phyloP scores from a whole-genome alignment of 2,113 vertebrate species.

The Suricata suricatta region DNA sequence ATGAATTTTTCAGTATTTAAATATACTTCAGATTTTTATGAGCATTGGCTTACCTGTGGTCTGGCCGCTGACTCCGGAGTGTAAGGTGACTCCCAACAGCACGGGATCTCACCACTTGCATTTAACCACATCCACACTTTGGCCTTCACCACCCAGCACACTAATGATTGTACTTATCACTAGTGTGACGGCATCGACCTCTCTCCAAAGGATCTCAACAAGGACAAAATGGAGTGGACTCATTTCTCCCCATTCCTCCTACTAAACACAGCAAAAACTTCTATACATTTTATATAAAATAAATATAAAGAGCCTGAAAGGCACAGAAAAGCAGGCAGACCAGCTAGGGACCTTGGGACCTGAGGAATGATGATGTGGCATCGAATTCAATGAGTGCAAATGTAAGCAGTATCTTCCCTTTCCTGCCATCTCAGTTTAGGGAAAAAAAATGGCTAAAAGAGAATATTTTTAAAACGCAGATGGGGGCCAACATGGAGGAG shows the following conservation, averaged over 20 bases:
- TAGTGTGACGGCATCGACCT: too few species aligned
- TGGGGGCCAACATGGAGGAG: neutral
- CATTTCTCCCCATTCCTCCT: neutral
- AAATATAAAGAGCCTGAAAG: neutral
- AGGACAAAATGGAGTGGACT: neutral
- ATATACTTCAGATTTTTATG: too few species aligned
- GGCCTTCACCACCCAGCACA: too few species aligned
- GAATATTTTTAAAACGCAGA: neutral
- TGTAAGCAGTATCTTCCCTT: neutral
- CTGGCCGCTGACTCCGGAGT: too few species aligned
- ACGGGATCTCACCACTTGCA: too few species aligned
- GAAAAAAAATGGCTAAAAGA: neutral
- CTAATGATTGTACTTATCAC: too few species aligned
- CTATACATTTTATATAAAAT: neutral
- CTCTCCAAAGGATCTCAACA: too few species aligned
- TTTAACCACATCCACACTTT: too few species aligned
- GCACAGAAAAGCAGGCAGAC: neutral
- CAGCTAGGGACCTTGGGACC: neutral
- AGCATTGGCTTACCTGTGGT: too few species aligned
- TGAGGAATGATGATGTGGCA: neutral
- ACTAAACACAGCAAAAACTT: neutral
- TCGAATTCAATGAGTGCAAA: neutral
- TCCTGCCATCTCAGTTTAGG: neutral
- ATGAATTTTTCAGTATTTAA: slow-evolving; percentile 19
- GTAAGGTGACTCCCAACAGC: too few species aligned